Percentiles rank a stretch among this genome's conserved stretches.
phyloP scores from a whole-genome alignment of 2,888 invertebrate genomes.

The Drosophila tripunctata region DNA sequence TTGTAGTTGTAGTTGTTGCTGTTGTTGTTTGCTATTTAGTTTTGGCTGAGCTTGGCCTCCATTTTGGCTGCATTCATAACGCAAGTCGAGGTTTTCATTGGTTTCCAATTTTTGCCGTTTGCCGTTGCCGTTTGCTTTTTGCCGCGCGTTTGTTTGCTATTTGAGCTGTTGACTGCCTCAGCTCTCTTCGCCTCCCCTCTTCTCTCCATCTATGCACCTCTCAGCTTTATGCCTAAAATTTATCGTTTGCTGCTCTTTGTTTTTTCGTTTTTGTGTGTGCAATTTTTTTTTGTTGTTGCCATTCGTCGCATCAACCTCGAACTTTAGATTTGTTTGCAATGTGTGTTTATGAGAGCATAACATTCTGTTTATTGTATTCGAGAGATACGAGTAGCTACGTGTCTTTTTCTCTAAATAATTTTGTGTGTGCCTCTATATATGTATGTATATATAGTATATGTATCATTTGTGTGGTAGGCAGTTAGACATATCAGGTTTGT shows the following conservation, averaged over 20 bases:
- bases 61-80: slow-evolving; percentile 80
- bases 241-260: slow-evolving; percentile 52
- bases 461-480: not conserved
- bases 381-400: slow-evolving; percentile 38
- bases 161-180: slow-evolving; percentile 57
- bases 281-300: slow-evolving; percentile 41
- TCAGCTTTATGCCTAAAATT: slow-evolving; percentile 73
- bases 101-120: slow-evolving; percentile 69
- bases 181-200: slow-evolving; percentile 14
- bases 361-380: slow-evolving; percentile 61
- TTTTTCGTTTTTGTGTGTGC: slow-evolving; percentile 25
- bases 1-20: not conserved
- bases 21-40: slow-evolving; percentile 54
- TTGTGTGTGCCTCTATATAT: not conserved
- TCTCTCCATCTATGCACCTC: not conserved
- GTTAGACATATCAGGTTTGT: slow-evolving; percentile 16
- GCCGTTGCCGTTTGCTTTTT: slow-evolving; percentile 30
- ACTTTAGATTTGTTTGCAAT: slow-evolving; percentile 80
- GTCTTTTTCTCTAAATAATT: slow-evolving; percentile 29
- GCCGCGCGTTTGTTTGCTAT: slow-evolving; percentile 43
- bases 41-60: slow-evolving; percentile 79
- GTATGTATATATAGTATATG: not conserved
- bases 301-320: slow-evolving; percentile 79
- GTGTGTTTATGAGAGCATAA: slow-evolving; percentile 80
- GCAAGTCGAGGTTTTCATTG: slow-evolving; percentile 78